phyloP scores from a whole-genome alignment of 1,140 invertebrate species.

The Drosophila nigrodunni region DNA sequence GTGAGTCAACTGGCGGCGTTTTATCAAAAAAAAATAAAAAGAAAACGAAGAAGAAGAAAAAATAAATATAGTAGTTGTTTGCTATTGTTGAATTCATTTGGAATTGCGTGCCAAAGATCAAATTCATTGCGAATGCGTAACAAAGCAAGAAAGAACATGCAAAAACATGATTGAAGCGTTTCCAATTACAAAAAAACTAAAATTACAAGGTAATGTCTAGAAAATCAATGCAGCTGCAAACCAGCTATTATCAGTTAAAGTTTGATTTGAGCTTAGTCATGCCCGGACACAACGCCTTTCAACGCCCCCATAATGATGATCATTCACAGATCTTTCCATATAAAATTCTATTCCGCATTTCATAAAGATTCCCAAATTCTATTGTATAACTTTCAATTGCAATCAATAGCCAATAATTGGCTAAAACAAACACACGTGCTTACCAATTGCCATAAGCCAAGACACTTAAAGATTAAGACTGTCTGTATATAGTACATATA shows the following conservation, averaged over 20 bases:
- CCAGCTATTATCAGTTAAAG: constrained; percentile 9
- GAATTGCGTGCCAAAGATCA: constrained; percentile 69
- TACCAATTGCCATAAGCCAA: constrained; percentile 4
- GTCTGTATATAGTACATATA: not conserved
- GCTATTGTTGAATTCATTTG: constrained; percentile 49
- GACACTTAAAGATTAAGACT: constrained; percentile 2
- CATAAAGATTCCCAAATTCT: not conserved
- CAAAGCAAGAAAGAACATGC: constrained; percentile 31
- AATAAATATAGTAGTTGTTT: constrained; percentile 15
- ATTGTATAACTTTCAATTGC: constrained; percentile 1
- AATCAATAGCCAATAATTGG: constrained; percentile 1
- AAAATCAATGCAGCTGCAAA: constrained; percentile 23
- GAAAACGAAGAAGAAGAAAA: not conserved
- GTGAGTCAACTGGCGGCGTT: constrained; percentile 57
- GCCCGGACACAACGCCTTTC: not conserved
- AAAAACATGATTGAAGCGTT: constrained; percentile 13
- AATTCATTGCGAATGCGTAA: constrained; percentile 67
- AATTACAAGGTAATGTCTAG: constrained; percentile 37
- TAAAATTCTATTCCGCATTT: not conserved
- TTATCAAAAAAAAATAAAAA: constrained; percentile 50
- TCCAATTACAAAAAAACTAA: constrained; percentile 31
- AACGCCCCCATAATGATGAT: constrained; percentile 21
- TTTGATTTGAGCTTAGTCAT: constrained; percentile 14
- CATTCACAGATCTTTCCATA: not conserved
- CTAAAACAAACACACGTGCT: not conserved